Percentiles rank a stretch among this genome's conserved stretches.
These are phyloP conservation scores for Dolichomitus sp. DNA, from an alignment of 2,888 invertebrate species.

Conservation along the genomic window DNA sequence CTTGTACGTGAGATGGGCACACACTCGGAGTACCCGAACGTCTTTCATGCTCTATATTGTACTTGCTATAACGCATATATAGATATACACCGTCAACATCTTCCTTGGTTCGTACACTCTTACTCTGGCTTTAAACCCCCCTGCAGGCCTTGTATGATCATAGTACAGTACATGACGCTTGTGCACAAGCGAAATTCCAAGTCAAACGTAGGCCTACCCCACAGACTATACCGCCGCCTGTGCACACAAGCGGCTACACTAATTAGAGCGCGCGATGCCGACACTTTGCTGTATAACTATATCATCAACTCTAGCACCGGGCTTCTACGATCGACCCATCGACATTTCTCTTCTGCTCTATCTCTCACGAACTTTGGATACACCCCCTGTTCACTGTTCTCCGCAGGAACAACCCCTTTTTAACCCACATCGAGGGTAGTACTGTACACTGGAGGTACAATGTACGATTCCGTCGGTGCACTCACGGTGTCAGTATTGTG, in stretches of 20 bases:
- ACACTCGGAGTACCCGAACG: constrained; percentile 36
- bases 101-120: constrained; percentile 16
- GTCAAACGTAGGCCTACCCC: constrained; percentile 56
- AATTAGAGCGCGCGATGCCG: constrained; percentile 54
- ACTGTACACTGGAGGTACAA: neutral
- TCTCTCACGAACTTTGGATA: neutral
- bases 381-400: neutral
- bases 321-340: constrained; percentile 31
- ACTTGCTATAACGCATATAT: neutral
- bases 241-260: constrained; percentile 64
- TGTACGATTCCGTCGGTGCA: constrained; percentile 1
- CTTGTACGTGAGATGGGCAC: constrained; percentile 49
- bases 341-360: constrained; percentile 3
- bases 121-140: constrained; percentile 7
- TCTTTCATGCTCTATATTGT: constrained; percentile 49
- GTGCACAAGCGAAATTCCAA: constrained; percentile 60
- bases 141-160: constrained; percentile 4
- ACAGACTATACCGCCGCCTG: constrained; percentile 34
- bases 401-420: constrained; percentile 29
- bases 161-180: constrained; percentile 42
- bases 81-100: neutral
- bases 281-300: constrained; percentile 53
- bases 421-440: constrained; percentile 22
- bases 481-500: constrained; percentile 38
- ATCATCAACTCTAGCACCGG: constrained; percentile 26